A percentile compares a stretch with the other conserved stretches of the same genome.
Evolutionary conservation across 30 jellyfish, hydroid and myxozoan species (phyloP).

Genomic region (Cassiopea xamachana): DNA sequence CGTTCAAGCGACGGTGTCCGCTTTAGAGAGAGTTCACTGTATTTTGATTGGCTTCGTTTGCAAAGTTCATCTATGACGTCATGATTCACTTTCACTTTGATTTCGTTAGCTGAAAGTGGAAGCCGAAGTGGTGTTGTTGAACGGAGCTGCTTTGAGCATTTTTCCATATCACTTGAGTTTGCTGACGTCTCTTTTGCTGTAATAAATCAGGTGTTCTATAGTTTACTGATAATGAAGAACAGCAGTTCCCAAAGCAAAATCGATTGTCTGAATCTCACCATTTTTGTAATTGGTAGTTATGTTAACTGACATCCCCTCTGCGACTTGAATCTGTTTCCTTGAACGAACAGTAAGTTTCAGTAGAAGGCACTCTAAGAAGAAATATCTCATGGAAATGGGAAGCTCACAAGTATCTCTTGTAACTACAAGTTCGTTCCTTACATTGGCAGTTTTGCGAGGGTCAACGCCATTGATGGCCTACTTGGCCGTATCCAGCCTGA

Average conservation of each 20-base stretch:
- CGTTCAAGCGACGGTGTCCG: too few relatives aligned
- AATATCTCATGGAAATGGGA: constrained; percentile 2
- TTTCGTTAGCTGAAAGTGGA: not conserved
- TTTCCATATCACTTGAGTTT: not conserved
- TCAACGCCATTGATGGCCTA: constrained; percentile 85
- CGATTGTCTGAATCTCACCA: too few relatives aligned
- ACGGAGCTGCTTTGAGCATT: not conserved
- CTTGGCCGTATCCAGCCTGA: constrained; percentile 64
- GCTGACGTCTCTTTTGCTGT: not conserved
- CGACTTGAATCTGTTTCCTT: not conserved
- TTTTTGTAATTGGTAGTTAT: too few relatives aligned
- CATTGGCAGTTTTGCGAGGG: constrained; percentile 77
- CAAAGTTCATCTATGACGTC: not conserved
- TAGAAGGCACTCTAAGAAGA: not conserved
- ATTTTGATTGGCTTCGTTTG: not conserved
- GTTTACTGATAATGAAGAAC: too few relatives aligned
- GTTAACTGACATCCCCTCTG: too few relatives aligned
- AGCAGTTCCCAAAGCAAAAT: too few relatives aligned
- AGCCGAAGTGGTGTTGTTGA: not conserved
- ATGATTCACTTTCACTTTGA: not conserved
- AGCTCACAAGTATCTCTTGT: constrained; percentile 8
- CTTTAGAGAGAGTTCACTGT: too few relatives aligned
- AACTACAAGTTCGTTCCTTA: constrained; percentile 1
- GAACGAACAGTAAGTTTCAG: not conserved
- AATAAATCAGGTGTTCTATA: not conserved